Percentiles rank a stretch among this genome's conserved stretches.
Conservation (phyloP, 2,113 vertebrate species). For the Tragelaphus scriptus region DNA sequence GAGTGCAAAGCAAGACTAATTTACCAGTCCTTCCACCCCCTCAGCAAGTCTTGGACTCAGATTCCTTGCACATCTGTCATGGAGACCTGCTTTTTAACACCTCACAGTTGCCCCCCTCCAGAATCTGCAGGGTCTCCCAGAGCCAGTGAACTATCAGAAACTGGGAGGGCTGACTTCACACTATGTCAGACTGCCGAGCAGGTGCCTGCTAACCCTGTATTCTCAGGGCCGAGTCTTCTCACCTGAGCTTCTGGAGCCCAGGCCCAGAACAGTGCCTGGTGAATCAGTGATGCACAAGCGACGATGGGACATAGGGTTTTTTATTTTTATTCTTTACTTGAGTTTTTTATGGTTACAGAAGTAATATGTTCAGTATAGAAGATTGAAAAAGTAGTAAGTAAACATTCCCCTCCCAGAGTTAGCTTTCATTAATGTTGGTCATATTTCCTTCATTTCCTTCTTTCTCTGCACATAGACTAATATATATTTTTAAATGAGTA, state of each 20-base stretch:
- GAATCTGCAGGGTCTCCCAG: neutral
- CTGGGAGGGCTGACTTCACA: neutral
- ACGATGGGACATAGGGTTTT: neutral
- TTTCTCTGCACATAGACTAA: neutral
- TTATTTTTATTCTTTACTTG: neutral
- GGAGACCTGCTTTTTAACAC: neutral
- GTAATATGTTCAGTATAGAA: neutral
- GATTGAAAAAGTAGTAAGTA: neutral
- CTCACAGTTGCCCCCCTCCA: neutral
- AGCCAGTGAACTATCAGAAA: neutral
- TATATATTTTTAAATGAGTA: neutral
- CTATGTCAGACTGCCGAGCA: fast-evolving
- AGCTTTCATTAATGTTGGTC: neutral
- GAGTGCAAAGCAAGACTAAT: neutral
- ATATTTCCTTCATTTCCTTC: neutral
- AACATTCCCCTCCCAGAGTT: neutral
- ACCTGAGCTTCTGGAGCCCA: neutral
- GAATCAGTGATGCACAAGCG: neutral
- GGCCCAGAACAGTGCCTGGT: neutral
- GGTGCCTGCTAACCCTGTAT: neutral
- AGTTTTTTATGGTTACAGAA: neutral
- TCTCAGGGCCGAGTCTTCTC: neutral
- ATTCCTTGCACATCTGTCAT: neutral
- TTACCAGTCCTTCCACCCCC: neutral
- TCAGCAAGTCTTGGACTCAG: neutral